Conservation (phyloP, 2,888 invertebrate species). For the Eilema sororculum region DNA sequence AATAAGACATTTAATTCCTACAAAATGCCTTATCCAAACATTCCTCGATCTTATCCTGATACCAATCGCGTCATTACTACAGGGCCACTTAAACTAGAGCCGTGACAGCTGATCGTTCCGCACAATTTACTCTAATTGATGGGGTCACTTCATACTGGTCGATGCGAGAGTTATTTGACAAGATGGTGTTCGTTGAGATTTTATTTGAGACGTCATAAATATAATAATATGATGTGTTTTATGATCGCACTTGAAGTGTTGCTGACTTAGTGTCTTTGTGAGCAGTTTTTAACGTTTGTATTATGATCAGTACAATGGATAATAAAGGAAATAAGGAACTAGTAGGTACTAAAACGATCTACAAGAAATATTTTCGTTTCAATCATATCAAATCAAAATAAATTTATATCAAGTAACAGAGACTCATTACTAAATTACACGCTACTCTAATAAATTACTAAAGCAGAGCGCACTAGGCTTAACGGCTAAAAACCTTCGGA, state of each 20-base stretch:
- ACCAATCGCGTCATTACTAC: conserved; percentile 50
- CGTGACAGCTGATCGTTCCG: conserved; percentile 42
- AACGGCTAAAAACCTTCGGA: too few species aligned
- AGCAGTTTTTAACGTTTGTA: neutral
- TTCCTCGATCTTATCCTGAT: conserved; percentile 22
- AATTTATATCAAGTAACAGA: too few species aligned
- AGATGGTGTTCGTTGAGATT: conserved; percentile 51
- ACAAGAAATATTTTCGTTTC: too few species aligned
- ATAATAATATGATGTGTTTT: conserved; percentile 33
- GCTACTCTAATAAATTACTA: too few species aligned
- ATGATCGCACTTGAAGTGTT: conserved; percentile 21
- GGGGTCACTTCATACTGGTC: conserved; percentile 45
- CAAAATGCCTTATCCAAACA: conserved; percentile 31
- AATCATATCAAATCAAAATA: too few species aligned
- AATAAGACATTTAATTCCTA: neutral
- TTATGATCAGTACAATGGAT: neutral
- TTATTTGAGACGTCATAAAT: conserved; percentile 49
- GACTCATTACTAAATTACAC: too few species aligned
- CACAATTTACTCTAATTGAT: conserved; percentile 41
- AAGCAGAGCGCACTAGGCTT: too few species aligned
- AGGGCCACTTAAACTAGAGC: conserved; percentile 47
- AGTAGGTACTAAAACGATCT: neutral
- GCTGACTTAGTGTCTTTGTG: conserved; percentile 18
- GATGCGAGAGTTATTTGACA: conserved; percentile 41
- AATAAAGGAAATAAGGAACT: neutral